A percentile compares a stretch with the other conserved stretches of the same genome.
These are phyloP conservation scores for Dexiosoma caninum DNA, from an alignment of 2,888 invertebrate species.

Conservation along the genomic window DNA sequence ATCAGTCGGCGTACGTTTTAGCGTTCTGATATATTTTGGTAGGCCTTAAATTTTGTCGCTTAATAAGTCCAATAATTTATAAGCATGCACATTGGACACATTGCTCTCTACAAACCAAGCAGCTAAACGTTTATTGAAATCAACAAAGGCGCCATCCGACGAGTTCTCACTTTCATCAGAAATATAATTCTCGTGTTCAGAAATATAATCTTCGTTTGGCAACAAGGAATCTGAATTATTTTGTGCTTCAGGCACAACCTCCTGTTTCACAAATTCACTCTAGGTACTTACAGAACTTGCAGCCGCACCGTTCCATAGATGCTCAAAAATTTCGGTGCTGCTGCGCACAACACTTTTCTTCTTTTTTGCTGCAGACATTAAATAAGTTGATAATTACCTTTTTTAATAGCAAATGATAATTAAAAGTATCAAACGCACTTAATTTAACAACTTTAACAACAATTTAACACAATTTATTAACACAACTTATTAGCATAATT, in stretches of 20 bases:
- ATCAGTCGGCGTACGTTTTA: constrained; percentile 2
- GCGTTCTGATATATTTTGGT: constrained; percentile 16
- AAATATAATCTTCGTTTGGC: constrained; percentile 33
- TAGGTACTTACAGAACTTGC: constrained; percentile 27
- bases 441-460: constrained; percentile 13
- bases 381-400: constrained; percentile 8
- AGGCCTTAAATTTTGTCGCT: constrained; percentile 27
- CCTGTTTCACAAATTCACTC: constrained; percentile 27
- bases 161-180: not conserved
- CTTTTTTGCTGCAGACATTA: constrained; percentile 17
- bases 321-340: constrained; percentile 31
- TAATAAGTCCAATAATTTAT: constrained; percentile 30
- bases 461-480: constrained; percentile 8
- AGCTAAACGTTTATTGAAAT: constrained; percentile 35
- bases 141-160: constrained; percentile 11
- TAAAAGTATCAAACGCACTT: constrained; percentile 12
- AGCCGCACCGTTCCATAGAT: constrained; percentile 21
- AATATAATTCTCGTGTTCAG: constrained; percentile 32
- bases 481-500: constrained; percentile 6
- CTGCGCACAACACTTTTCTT: constrained; percentile 29
- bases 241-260: constrained; percentile 32
- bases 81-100: constrained; percentile 27
- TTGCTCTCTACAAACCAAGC: constrained; percentile 25
- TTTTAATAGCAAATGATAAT: constrained; percentile 28
- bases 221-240: constrained; percentile 30